Conservation (phyloP, 1,140 invertebrate species). For the Platyscapa corneri region DNA sequence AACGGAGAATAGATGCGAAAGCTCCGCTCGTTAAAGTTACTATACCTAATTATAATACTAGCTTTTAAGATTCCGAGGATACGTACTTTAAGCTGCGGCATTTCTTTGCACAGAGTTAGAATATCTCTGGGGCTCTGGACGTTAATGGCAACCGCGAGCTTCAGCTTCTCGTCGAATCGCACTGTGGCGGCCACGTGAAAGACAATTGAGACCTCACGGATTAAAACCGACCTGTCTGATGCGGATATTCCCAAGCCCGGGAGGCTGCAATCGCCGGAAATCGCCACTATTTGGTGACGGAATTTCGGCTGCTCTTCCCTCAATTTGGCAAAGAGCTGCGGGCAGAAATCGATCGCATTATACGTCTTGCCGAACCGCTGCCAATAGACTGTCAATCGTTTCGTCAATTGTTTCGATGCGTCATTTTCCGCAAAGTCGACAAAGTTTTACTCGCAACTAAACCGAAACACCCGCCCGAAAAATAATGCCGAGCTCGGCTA, state of each 20-base stretch:
- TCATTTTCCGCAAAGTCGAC: too few relatives aligned
- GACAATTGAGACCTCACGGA: constrained; percentile 80
- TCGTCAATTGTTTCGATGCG: too few relatives aligned
- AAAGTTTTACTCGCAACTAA: too few relatives aligned
- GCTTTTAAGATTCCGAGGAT: neutral
- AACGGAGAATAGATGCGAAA: too few relatives aligned
- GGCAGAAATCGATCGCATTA: neutral
- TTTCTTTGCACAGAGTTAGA: constrained; percentile 79
- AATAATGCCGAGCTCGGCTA: too few relatives aligned
- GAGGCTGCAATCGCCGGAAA: constrained; percentile 76
- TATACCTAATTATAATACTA: too few relatives aligned
- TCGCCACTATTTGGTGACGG: constrained; percentile 77
- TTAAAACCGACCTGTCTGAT: constrained; percentile 68
- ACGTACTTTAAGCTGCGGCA: constrained; percentile 79
- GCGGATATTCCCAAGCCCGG: constrained; percentile 73
- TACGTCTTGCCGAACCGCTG: neutral
- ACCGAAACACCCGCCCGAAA: too few relatives aligned
- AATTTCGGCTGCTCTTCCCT: constrained; percentile 77
- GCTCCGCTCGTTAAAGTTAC: too few relatives aligned
- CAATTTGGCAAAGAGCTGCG: constrained; percentile 77
- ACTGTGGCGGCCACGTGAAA: constrained; percentile 83
- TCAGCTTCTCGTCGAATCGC: constrained; percentile 81
- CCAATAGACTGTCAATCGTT: too few relatives aligned
- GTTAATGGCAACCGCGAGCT: constrained; percentile 80
- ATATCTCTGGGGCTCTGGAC: constrained; percentile 80